Evolutionary conservation across 2,797 vertebrate genomes (phyloP).

Genomic region (Lacerta viridis): DNA sequence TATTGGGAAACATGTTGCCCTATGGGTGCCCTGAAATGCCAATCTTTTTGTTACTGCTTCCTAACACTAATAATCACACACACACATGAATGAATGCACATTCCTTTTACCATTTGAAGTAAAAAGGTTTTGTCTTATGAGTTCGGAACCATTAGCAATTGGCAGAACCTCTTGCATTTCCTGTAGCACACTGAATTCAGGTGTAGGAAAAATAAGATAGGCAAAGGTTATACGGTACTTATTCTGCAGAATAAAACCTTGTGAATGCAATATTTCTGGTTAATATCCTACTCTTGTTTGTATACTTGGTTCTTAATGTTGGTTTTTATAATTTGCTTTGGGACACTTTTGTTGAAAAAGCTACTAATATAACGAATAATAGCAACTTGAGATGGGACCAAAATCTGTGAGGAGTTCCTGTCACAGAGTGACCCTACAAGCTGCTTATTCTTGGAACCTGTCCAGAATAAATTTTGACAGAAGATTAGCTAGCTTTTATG

Average conservation of each 20-base stretch:
- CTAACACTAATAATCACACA: background rate
- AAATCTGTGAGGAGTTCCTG: background rate
- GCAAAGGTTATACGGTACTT: background rate
- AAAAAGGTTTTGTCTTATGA: background rate
- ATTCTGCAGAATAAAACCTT: background rate
- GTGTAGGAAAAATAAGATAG: background rate
- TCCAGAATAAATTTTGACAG: background rate
- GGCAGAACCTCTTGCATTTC: background rate
- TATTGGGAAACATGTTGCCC: slow-evolving; percentile 33
- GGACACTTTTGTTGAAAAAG: too few relatives aligned
- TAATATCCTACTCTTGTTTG: too few relatives aligned
- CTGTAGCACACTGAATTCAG: background rate
- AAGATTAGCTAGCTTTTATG: background rate
- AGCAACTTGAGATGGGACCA: background rate
- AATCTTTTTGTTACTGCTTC: slow-evolving; percentile 26
- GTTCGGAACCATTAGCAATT: background rate
- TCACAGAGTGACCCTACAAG: background rate
- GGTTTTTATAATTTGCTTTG: too few relatives aligned
- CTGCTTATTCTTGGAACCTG: background rate
- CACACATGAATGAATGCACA: background rate
- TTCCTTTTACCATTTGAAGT: background rate
- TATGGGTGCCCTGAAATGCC: background rate
- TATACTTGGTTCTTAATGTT: too few relatives aligned
- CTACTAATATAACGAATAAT: too few relatives aligned
- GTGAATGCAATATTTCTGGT: background rate